Evolutionary conservation across 2,113 vertebrate genomes (phyloP).

Genomic region (Pangasianodon gigas): DNA sequence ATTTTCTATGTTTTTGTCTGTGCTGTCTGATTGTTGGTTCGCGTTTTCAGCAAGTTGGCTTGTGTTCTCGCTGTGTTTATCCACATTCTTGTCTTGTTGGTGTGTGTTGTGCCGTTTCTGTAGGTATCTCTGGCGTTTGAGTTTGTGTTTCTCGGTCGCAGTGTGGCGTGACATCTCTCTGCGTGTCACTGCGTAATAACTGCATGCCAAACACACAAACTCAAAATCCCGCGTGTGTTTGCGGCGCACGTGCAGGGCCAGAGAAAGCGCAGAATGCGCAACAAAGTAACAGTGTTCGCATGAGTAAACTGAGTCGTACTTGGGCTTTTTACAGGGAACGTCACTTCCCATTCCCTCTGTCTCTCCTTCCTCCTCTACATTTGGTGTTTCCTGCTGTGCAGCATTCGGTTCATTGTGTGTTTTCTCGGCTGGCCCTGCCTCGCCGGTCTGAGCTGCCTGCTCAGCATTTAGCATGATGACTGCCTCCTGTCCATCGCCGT

Average conservation of each 20-base stretch:
- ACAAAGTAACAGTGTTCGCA: constrained; percentile 84
- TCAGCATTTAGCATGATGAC: constrained; percentile 46
- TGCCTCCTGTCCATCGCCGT: constrained; percentile 56
- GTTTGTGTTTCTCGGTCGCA: constrained; percentile 89
- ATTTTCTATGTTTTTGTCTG: not conserved
- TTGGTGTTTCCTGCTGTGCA: constrained; percentile 49
- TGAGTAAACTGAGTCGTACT: constrained; percentile 65
- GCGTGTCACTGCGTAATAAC: constrained; percentile 89
- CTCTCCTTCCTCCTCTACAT: constrained; percentile 39
- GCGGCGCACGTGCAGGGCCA: constrained; percentile 87
- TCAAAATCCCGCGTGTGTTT: constrained; percentile 93
- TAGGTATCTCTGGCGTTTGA: constrained; percentile 80
- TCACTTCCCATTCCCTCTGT: constrained; percentile 44
- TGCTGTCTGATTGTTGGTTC: not conserved
- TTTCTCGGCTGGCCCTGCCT: constrained; percentile 46
- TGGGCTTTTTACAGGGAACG: constrained; percentile 59
- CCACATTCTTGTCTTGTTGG: not conserved
- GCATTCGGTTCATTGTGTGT: not conserved
- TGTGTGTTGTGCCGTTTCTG: constrained; percentile 43
- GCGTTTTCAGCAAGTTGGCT: not conserved
- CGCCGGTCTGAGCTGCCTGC: not conserved
- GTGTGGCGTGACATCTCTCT: constrained; percentile 92
- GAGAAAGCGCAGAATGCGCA: constrained; percentile 83
- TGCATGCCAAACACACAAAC: constrained; percentile 92
- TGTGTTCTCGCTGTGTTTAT: not conserved